phyloP scores from a whole-genome alignment of 1,140 invertebrate species.

The Cotesia typhae region DNA sequence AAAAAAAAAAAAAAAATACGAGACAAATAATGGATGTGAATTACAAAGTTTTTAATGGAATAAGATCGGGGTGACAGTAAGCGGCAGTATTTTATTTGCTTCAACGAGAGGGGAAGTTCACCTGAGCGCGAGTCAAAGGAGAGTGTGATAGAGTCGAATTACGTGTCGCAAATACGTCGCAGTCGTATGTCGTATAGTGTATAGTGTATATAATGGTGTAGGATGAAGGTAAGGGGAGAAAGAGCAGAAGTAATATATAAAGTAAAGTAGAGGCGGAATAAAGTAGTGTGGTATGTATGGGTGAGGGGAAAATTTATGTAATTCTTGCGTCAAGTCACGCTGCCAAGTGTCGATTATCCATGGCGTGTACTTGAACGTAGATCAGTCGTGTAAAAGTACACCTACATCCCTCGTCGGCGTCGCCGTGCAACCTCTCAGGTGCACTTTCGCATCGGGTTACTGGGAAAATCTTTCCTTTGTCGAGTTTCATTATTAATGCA shows the following conservation, averaged over 20 bases:
- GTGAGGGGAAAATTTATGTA: conserved; percentile 21
- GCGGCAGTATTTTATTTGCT: background rate
- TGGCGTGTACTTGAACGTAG: conserved; percentile 29
- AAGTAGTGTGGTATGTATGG: background rate
- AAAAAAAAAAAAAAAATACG: too few species aligned
- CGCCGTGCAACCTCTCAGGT: conserved; percentile 28
- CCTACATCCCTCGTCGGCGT: background rate
- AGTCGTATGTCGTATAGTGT: background rate
- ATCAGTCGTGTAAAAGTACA: conserved; percentile 27
- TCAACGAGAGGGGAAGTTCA: conserved; percentile 8
- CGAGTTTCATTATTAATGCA: conserved; percentile 2
- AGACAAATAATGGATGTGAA: too few species aligned
- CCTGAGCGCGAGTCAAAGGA: conserved; percentile 6
- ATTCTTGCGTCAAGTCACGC: conserved; percentile 20
- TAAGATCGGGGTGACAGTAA: too few species aligned
- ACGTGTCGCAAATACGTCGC: background rate
- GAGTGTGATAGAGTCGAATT: too few species aligned
- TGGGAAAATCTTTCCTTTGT: conserved; percentile 28
- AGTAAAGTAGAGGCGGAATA: too few species aligned
- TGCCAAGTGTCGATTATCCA: conserved; percentile 34
- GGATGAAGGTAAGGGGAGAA: background rate
- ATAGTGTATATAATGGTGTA: too few species aligned
- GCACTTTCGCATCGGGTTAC: conserved; percentile 35
- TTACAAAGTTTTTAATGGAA: too few species aligned
- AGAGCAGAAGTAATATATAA: background rate